Percentiles rank a stretch among this genome's conserved stretches.
phyloP scores from a whole-genome alignment of 2,888 invertebrate species.

The Itoplectis maculator region DNA sequence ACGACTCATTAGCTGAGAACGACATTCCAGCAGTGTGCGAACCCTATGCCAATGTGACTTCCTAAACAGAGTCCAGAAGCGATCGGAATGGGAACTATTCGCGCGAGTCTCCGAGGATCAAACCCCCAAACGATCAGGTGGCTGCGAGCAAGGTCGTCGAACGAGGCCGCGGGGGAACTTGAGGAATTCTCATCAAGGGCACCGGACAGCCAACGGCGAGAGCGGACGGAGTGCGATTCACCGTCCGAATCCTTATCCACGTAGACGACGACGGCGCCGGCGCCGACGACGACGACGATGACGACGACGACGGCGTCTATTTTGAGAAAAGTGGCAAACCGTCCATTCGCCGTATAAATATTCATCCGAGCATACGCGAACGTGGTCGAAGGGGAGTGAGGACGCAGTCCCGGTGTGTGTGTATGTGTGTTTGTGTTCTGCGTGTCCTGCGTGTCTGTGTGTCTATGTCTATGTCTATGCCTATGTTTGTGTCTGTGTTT shows the following conservation, averaged over 20 bases:
- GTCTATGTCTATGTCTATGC: too few species aligned
- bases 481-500: too few species aligned
- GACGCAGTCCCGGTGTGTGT: neutral
- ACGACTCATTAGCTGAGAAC: neutral
- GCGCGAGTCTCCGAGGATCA: too few species aligned
- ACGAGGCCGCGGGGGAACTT: conserved; percentile 52
- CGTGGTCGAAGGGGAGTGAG: neutral
- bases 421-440: too few species aligned
- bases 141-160: conserved; percentile 46
- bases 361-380: conserved; percentile 52
- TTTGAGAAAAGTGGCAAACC: conserved; percentile 63
- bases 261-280: too few species aligned
- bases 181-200: conserved; percentile 57
- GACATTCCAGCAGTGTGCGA: neutral
- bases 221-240: conserved; percentile 10
- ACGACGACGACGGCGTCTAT: too few species aligned
- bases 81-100: neutral
- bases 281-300: too few species aligned
- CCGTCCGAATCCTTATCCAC: conserved; percentile 28
- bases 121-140: too few species aligned
- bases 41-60: neutral
- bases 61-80: too few species aligned
- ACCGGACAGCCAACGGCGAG: conserved; percentile 5
- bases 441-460: too few species aligned
- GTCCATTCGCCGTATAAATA: conserved; percentile 62